Evolutionary conservation across 1,140 invertebrate genomes (phyloP).

Genomic region (Temnothorax longispinosus): DNA sequence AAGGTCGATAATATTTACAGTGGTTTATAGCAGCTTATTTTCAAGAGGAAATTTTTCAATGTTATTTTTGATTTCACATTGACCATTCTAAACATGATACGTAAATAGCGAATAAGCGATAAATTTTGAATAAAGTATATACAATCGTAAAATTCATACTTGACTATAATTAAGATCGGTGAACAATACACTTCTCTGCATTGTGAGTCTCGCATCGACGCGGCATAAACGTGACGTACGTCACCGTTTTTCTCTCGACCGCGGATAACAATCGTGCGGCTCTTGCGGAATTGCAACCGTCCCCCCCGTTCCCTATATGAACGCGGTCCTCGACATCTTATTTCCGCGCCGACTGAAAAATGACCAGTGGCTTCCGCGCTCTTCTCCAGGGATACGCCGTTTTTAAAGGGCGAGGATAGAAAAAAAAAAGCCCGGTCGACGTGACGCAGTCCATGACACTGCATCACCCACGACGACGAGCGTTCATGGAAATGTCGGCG

Average conservation of each 20-base stretch:
- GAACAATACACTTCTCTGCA: neutral
- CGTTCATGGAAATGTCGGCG: constrained; percentile 35
- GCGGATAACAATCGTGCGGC: constrained; percentile 27
- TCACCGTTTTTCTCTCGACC: neutral
- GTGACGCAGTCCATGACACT: constrained; percentile 35
- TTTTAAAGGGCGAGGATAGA: constrained; percentile 9
- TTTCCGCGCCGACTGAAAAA: constrained; percentile 66
- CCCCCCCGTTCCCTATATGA: neutral
- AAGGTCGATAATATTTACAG: neutral
- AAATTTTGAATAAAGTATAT: neutral
- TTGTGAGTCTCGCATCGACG: constrained; percentile 1
- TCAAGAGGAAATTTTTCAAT: neutral
- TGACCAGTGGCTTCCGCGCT: constrained; percentile 52
- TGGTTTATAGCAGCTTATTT: neutral
- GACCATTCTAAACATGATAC: neutral
- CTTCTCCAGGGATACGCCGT: neutral
- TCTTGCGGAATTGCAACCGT: neutral
- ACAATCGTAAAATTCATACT: neutral
- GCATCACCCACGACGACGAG: constrained; percentile 19
- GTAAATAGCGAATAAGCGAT: neutral
- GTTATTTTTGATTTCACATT: neutral
- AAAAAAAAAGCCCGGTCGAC: constrained; percentile 38
- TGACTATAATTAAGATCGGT: neutral
- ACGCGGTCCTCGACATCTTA: constrained; percentile 54
- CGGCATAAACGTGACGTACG: neutral